These are phyloP conservation scores for Xylocopa sonorina DNA, from an alignment of 1,140 invertebrate genomes.

Conservation along the genomic window DNA sequence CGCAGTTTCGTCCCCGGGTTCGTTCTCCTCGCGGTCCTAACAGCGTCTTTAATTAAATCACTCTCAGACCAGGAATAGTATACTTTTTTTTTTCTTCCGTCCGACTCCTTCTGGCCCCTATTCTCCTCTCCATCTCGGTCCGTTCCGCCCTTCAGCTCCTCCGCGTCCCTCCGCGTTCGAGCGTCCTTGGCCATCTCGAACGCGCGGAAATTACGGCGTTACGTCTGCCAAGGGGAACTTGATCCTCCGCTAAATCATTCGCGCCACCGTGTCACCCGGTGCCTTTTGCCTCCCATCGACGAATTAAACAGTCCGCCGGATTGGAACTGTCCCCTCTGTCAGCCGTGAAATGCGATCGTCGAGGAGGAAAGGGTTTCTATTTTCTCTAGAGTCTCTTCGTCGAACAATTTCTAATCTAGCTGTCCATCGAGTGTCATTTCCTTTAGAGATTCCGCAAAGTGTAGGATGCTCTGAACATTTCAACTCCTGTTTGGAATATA, in stretches of 20 bases:
- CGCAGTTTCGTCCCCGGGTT: constrained; percentile 65
- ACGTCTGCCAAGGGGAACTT: constrained; percentile 52
- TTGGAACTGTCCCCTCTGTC: not conserved
- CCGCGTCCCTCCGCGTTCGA: not conserved
- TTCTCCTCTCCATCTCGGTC: constrained; percentile 55
- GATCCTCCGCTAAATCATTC: constrained; percentile 56
- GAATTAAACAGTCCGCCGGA: not conserved
- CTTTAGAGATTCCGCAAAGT: no score
- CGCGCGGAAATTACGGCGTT: constrained; percentile 57
- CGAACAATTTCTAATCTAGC: no score
- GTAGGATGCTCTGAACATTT: no score
- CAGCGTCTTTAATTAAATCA: constrained; percentile 77
- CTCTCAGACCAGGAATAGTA: constrained; percentile 66
- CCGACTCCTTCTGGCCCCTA: constrained; percentile 23
- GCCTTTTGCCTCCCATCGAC: constrained; percentile 14
- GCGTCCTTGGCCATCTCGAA: constrained; percentile 44
- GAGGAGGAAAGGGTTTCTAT: no score
- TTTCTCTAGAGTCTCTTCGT: no score
- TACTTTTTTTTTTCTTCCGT: constrained; percentile 57
- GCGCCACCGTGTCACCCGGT: constrained; percentile 12
- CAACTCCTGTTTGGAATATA: no score
- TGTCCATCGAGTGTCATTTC: no score
- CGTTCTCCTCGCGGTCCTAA: constrained; percentile 60
- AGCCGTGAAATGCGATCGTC: no score
- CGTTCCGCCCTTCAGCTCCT: constrained; percentile 34